These are phyloP conservation scores for Mustela lutreola DNA, from an alignment of 2,113 vertebrate species.

Conservation along the genomic window DNA sequence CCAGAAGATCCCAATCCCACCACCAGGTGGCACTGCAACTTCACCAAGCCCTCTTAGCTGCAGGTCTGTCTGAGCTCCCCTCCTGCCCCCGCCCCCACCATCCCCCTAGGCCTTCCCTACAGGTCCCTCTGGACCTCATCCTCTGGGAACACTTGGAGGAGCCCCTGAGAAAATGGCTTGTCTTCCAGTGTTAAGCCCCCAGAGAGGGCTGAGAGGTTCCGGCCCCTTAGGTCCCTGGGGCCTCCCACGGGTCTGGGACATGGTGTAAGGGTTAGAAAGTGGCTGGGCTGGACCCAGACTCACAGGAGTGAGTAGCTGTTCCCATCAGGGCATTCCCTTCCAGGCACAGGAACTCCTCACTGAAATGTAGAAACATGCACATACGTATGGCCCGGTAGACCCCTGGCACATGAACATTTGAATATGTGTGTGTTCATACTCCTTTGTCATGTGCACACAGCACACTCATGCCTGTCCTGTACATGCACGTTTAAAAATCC, in stretches of 20 bases:
- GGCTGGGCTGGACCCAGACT: neutral
- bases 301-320: neutral
- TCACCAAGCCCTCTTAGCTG: neutral
- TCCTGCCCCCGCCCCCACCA: too few relatives aligned
- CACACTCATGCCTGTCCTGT: neutral
- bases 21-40: conserved; percentile 78
- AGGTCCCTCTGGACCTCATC: neutral
- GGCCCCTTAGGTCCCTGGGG: neutral
- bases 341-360: neutral
- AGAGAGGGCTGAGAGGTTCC: neutral
- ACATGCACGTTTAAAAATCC: neutral
- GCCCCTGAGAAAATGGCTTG: neutral
- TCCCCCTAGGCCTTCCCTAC: neutral
- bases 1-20: neutral
- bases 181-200: neutral
- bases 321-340: neutral
- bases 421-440: neutral
- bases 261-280: neutral
- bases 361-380: neutral
- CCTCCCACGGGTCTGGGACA: neutral
- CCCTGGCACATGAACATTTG: neutral
- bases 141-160: neutral
- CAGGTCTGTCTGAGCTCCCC: neutral
- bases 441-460: neutral
- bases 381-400: neutral